Evolutionary conservation across 2,797 vertebrate species (phyloP), one percentile per base, ranked within the genome.

Genomic region (Denticeps clupeoides): DNA sequence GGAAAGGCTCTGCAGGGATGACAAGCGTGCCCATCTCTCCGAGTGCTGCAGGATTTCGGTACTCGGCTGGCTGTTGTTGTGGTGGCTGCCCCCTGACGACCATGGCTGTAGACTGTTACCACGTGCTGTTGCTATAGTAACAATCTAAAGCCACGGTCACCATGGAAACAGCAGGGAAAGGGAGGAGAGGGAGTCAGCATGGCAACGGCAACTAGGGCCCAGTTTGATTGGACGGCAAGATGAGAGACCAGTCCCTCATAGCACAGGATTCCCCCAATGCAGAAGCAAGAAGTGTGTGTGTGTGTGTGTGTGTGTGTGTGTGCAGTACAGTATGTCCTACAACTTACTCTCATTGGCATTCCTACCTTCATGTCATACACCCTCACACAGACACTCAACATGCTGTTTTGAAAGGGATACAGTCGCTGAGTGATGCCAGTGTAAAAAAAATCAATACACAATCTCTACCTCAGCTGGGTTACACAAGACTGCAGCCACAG

Each of bases 81-180:
- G 73, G 63, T 64, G 61, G 58, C 86, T 81, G 83, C 77, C 87
- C 75, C 89, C 83, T 85, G 84, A 84, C 90, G 91, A 94, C 93
- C 93, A 94, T 97, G 93, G 93, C 92, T 97, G 91, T 97, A 95
- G 92, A 97, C 92, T 97, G 92, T 97, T 95, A 95, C 92, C 89
- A 81, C 78, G 68, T 82, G 81, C 78, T 72, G 74, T 73, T 82
- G 79, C 85, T 89, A 92, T 84, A 95, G 91, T 97, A 95, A 97
- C 92, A 94, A 94, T 97, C 90, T 89, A 95, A 94, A 91, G 91
- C 92, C 91, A 95, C 91, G 91, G 92, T 95, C 75, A 78, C 89
- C 90, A 89, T 89, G 89, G 90, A 90, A 89, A 93, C 90, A 85
- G 82, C 70, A 78, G 72, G 74, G 63, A 64, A 65, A 64, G 65